A percentile compares a stretch with the other conserved stretches of the same genome.
Conservation (phyloP, 2,797 vertebrate genomes). For the Linurgus olivaceus region DNA sequence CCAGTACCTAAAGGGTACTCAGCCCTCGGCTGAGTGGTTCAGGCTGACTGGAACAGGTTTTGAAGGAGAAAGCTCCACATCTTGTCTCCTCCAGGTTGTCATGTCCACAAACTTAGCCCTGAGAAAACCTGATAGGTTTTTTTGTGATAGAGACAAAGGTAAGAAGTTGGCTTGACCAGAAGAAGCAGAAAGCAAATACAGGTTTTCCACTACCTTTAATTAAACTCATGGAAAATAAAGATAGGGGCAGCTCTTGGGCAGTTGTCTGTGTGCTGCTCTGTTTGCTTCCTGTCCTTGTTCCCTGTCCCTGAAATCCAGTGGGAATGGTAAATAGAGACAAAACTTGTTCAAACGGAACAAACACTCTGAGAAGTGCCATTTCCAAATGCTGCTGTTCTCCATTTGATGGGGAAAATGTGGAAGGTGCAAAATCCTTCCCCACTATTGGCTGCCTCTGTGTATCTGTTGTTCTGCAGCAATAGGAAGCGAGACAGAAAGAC, state of each 20-base stretch:
- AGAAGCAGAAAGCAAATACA: neutral
- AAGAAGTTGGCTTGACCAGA: neutral
- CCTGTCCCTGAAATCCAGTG: neutral
- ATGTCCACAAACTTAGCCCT: rapidly evolving
- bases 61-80: neutral
- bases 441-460: neutral
- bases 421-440: neutral
- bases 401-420: neutral
- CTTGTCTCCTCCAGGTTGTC: neutral
- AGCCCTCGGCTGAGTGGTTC: too few relatives aligned
- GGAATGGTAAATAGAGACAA: neutral
- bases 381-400: neutral
- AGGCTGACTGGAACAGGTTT: neutral
- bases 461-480: neutral
- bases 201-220: neutral
- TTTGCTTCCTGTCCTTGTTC: neutral
- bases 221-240: neutral
- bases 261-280: rapidly evolving
- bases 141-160: neutral
- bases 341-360: neutral
- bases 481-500: neutral
- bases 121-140: neutral
- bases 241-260: neutral
- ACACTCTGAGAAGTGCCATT: neutral
- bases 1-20: neutral